A percentile compares a stretch with the other conserved stretches of the same genome.
Evolutionary conservation across 2,113 vertebrate species (phyloP).

Genomic region (Empidonax traillii): DNA sequence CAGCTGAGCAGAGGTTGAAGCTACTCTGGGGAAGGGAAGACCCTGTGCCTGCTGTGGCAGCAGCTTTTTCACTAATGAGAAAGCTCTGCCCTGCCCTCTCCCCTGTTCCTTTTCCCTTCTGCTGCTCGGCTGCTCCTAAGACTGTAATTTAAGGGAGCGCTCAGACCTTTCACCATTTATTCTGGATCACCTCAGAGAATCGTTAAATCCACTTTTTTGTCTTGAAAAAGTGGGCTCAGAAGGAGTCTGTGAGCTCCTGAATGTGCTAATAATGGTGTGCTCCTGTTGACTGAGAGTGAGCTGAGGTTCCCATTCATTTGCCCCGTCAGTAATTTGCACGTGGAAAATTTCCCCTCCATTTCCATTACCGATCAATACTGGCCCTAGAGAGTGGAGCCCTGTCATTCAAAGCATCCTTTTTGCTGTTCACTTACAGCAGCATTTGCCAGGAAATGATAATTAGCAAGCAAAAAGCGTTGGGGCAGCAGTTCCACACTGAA

Average conservation of each 20-base stretch:
- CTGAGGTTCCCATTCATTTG: background rate
- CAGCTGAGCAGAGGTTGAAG: background rate
- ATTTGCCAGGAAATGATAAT: background rate
- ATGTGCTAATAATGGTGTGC: background rate
- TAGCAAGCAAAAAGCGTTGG: background rate
- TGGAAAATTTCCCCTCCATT: background rate
- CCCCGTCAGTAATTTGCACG: background rate
- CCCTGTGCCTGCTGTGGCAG: accelerated
- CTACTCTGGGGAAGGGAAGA: background rate
- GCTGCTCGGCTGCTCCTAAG: background rate
- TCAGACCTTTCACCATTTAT: background rate
- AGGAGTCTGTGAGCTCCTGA: background rate
- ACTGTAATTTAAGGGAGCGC: background rate
- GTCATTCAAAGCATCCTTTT: background rate
- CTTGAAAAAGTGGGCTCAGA: background rate
- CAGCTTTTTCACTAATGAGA: background rate
- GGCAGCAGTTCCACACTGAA: background rate
- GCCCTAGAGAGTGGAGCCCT: background rate
- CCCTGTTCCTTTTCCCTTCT: background rate
- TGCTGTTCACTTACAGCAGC: background rate
- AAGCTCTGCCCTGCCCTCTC: background rate
- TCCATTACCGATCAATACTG: background rate
- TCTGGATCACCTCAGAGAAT: background rate
- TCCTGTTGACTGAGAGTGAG: accelerated
- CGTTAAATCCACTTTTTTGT: background rate